Evolutionary conservation across 2,888 invertebrate genomes (phyloP), one percentile per base, ranked within the genome.

Genomic region (Pedicia rivosa): DNA sequence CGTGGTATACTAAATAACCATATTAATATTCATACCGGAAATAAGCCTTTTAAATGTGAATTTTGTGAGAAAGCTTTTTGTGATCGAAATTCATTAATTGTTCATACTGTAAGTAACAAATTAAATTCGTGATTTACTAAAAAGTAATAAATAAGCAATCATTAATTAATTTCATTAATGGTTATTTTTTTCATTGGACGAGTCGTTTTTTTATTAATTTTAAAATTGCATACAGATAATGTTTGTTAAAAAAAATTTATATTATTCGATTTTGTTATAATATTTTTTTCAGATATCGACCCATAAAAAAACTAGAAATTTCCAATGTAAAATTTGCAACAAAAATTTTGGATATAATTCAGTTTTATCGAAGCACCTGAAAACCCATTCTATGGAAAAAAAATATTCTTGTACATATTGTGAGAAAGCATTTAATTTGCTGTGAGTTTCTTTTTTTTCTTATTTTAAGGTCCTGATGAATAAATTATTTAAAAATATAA

Each of bases 51-150:
- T 35, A 32, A 35, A 35, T 44, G 44, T 36, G 22, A 34, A 25
- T 14, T 39, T 4, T 44, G 44, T 24, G 39, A 40, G 1, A 37
- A 36, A 16, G 30, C 39, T 4, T 44, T 44, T 22, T 29, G 39
- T 3, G 44, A 44, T 26, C 40, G 40, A 8, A 40, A 43, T 5
- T 40, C 40, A 3, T 22, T 43, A 13, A 33, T 42, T 10, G 39
- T 40, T 3, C 44, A 44, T 27, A 42, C 35, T 35, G 37, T 44
- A n/a, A n/a, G n/a, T n/a, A n/a, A n/a, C n/a, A n/a, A n/a, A n/a
- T n/a, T n/a, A 6, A 28, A n/a, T n/a, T n/a, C n/a, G n/a, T n/a
- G n/a, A n/a, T n/a, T n/a, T n/a, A n/a, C n/a, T n/a, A n/a, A n/a
- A n/a, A n/a, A n/a, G n/a, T n/a, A n/a, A n/a, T n/a, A n/a, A n/a